A percentile compares a stretch with the other conserved stretches of the same genome.
Conservation (phyloP, 23 tunicate genomes). For the Pegea sp. region DNA sequence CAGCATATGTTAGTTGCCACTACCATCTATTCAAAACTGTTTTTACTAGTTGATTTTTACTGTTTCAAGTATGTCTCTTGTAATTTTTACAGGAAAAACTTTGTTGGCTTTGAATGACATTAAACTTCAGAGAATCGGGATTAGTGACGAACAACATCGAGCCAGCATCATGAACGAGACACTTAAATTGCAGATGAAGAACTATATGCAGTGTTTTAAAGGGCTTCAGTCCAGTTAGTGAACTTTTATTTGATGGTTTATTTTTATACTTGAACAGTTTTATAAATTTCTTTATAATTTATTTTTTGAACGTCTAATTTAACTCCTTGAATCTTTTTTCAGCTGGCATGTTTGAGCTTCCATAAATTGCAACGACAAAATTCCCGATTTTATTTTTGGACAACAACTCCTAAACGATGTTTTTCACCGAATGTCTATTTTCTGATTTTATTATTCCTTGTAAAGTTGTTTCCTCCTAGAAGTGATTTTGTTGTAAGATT, state of each 20-base stretch:
- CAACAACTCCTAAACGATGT: not conserved
- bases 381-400: not conserved
- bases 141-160: constrained; percentile 21
- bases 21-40: too few species aligned
- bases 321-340: too few species aligned
- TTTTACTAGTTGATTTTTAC: too few species aligned
- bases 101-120: constrained; percentile 41
- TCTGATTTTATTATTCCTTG: too few species aligned
- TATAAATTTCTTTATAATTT: not conserved
- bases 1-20: too few species aligned
- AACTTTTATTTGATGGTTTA: not conserved
- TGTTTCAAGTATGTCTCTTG: too few species aligned
- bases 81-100: constrained; percentile 41
- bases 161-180: constrained; percentile 30
- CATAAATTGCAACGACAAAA: too few species aligned
- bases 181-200: constrained; percentile 52
- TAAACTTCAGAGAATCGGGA: constrained; percentile 50
- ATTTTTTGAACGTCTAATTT: too few species aligned
- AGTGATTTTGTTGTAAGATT: too few species aligned
- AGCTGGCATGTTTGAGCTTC: constrained; percentile 20
- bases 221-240: constrained; percentile 32
- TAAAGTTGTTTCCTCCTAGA: too few species aligned
- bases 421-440: too few species aligned
- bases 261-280: not conserved
- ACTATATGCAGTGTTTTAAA: constrained; percentile 81